Base-by-base conservation (phyloP, 2,888 invertebrate species). In the Iphiclides podalirius region DNA sequence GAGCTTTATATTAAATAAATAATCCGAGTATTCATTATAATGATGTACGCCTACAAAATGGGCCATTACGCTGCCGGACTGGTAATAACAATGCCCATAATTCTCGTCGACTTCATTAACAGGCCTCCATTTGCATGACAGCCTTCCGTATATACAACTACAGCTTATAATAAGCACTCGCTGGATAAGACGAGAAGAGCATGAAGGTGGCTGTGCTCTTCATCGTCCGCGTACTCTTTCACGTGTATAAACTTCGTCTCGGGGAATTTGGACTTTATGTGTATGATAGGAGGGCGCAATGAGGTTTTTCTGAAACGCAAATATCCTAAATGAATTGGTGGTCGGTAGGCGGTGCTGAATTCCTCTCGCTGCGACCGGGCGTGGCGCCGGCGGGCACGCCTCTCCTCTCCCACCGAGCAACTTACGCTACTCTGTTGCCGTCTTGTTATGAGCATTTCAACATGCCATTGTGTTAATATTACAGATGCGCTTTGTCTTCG, bases 91-190 rank as follows among this genome's bases (percentile, higher is more conserved):
- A 86, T 79, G 78, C 70, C 84, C 78, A 87, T 87, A 87, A 86
- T 85, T 87, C 87, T 85, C 79, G 72, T 78, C 75, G 80, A 78
- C 85, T 87, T 87, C 87, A 87, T 87, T 87, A 86, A 81, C 86
- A 86, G 86, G 79, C 85, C 78, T 80, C 86, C 86, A 87, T 87
- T 87, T 87, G 86, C 86, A 86, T 86, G 86, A 84, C 85, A 86
- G 74, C 72, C 72, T 70, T 53, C 62, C 61, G 56, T 64, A 64
- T 65, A 58, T 67, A 69, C 62, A 66, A 48, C 61, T 64, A 67
- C 56, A 80, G 72, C 70, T 70, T 63, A 71, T 74, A 76, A 76
- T 77, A 79, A 79, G 70, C 72, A 63, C 58, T 63, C 63, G 65
- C 69, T 58, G 63, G 66, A 61, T 65, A 61, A 65, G 60, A 57